A percentile compares a stretch with the other conserved stretches of the same genome.
phyloP scores from a whole-genome alignment of 2,113 vertebrate genomes.

The Equus przewalskii region DNA sequence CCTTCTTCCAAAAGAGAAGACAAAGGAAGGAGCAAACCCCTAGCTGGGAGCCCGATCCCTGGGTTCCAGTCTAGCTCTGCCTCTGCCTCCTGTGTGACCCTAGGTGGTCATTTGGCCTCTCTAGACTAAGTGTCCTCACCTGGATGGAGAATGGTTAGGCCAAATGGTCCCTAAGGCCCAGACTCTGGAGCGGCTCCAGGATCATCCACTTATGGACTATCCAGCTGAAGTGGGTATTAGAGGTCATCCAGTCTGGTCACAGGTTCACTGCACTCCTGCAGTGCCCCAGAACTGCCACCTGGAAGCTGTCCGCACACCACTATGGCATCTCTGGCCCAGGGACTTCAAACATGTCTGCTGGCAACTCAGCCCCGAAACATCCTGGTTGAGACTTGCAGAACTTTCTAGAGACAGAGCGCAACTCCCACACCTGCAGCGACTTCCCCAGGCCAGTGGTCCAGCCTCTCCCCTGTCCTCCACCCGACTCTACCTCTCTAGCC shows the following conservation, averaged over 20 bases:
- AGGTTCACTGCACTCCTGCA: not conserved
- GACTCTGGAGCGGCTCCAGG: not conserved
- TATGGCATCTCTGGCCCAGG: not conserved
- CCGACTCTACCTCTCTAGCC: not conserved
- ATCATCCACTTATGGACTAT: not conserved
- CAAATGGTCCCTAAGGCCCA: not conserved
- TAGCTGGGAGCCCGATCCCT: not conserved
- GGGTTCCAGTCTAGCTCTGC: not conserved
- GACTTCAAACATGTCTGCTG: not conserved
- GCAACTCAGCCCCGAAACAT: not conserved
- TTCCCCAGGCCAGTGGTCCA: not conserved
- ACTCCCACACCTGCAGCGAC: not conserved
- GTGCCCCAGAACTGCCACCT: not conserved
- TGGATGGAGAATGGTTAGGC: not conserved
- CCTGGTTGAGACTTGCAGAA: not conserved
- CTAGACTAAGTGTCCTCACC: not conserved
- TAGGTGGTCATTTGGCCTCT: not conserved
- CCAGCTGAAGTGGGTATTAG: not conserved
- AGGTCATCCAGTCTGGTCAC: not conserved
- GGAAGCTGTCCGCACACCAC: not conserved
- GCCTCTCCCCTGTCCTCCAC: not conserved
- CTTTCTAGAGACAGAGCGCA: not conserved
- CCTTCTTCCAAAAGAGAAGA: constrained; percentile 45
- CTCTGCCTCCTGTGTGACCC: not conserved
- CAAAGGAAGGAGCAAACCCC: not conserved